A percentile compares a stretch with the other conserved stretches of the same genome.
Conservation (phyloP, 2,888 invertebrate species). For the Tinea trinotella region DNA sequence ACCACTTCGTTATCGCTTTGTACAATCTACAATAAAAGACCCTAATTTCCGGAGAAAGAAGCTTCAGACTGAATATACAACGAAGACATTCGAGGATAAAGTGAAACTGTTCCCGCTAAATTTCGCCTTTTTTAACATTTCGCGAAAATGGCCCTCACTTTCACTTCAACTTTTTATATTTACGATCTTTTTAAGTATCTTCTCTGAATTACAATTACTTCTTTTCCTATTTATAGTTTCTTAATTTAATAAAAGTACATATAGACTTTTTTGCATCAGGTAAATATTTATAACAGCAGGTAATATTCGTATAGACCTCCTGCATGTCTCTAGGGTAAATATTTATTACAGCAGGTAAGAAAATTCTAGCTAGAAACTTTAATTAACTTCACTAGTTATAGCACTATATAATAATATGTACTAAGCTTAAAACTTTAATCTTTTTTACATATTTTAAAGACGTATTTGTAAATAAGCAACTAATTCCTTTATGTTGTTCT, state of each 20-base stretch:
- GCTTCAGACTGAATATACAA: conserved; percentile 23
- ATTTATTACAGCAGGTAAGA: background rate
- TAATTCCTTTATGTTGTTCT: too few species aligned
- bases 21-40: conserved; percentile 36
- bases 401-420: too few species aligned
- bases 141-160: background rate
- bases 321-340: background rate
- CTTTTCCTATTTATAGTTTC: background rate
- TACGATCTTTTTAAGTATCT: background rate
- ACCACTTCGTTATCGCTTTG: conserved; percentile 38
- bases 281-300: too few species aligned
- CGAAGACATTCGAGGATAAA: background rate
- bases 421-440: background rate
- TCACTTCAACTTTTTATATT: background rate
- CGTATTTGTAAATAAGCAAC: too few species aligned
- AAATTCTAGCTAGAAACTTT: background rate
- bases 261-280: too few species aligned
- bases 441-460: too few species aligned
- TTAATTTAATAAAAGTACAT: background rate
- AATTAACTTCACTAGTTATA: background rate
- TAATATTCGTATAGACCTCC: background rate
- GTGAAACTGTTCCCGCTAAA: background rate
- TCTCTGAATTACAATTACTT: background rate
- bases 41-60: conserved; percentile 40
- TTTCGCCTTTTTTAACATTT: background rate